Evolutionary conservation across 2,888 invertebrate species (phyloP).

Genomic region (Sinhomidia bicolor): DNA sequence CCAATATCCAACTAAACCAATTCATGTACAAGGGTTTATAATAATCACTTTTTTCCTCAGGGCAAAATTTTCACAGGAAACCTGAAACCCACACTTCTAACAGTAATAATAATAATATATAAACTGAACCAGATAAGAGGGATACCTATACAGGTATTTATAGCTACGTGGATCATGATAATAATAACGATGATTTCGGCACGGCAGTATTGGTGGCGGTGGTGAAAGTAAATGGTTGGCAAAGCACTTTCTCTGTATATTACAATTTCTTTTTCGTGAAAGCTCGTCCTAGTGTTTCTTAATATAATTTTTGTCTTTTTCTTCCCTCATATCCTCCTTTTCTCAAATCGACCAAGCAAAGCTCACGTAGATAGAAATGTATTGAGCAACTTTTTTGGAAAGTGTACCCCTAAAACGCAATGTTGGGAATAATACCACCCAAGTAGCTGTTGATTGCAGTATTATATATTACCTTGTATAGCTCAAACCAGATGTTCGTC

Average conservation of each 20-base stretch:
- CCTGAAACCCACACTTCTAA: no score
- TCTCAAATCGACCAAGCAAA: conserved; percentile 47
- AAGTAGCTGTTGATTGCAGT: no score
- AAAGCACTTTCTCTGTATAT: conserved; percentile 19
- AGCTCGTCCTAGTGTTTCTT: conserved; percentile 5
- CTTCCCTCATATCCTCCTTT: conserved; percentile 54
- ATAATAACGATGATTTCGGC: not conserved
- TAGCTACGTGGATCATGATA: not conserved
- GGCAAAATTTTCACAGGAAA: conserved; percentile 21
- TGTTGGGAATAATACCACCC: no score
- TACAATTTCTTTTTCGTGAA: conserved; percentile 10
- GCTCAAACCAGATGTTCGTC: no score
- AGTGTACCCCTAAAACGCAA: no score
- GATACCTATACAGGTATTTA: not conserved
- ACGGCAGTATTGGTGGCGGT: not conserved
- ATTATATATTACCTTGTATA: no score
- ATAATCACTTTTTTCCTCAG: conserved; percentile 55
- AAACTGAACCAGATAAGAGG: no score
- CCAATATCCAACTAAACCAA: conserved; percentile 42
- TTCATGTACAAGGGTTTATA: conserved; percentile 45
- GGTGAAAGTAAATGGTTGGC: conserved; percentile 24
- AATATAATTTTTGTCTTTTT: conserved; percentile 51
- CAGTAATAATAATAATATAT: not conserved
- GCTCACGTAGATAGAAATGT: not conserved
- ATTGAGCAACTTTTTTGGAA: no score